These are phyloP conservation scores for Ellobius talpinus DNA, from an alignment of 2,113 vertebrate species.

Conservation along the genomic window DNA sequence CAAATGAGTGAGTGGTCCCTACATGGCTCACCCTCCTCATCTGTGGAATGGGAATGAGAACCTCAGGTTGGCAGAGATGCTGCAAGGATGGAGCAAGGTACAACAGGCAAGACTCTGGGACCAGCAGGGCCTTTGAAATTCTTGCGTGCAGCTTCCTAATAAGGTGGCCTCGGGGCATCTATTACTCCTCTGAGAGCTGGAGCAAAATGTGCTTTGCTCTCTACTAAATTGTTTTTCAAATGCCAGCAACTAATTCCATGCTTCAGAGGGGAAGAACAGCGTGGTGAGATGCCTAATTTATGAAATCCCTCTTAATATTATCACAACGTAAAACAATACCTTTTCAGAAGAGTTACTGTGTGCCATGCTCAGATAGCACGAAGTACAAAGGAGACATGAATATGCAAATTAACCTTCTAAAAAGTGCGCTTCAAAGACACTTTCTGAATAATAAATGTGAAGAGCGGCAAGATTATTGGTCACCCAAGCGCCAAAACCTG, in stretches of 20 bases:
- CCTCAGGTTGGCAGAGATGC: neutral
- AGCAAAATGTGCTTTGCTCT: slow-evolving; percentile 41
- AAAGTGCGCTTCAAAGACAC: slow-evolving; percentile 44
- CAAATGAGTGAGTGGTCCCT: neutral
- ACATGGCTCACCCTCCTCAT: neutral
- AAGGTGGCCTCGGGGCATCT: slow-evolving; percentile 9
- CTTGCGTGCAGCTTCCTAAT: neutral
- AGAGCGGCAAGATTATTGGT: slow-evolving; percentile 8
- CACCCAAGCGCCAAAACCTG: slow-evolving; percentile 47
- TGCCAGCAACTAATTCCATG: neutral
- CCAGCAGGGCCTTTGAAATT: neutral
- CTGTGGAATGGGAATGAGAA: neutral
- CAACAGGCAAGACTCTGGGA: neutral
- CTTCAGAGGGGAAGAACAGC: slow-evolving; percentile 22
- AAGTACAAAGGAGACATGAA: slow-evolving; percentile 59
- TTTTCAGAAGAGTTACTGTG: slow-evolving; percentile 34
- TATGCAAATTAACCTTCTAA: slow-evolving; percentile 60
- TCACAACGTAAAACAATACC: slow-evolving; percentile 38
- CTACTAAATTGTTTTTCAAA: slow-evolving; percentile 33
- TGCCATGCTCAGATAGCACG: slow-evolving; percentile 43
- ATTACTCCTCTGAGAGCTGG: neutral
- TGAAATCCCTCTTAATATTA: slow-evolving; percentile 63
- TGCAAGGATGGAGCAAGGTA: neutral
- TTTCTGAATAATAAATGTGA: slow-evolving; percentile 62
- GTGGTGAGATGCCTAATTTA: slow-evolving; percentile 58